Evolutionary conservation across 2,113 vertebrate genomes (phyloP).

Genomic region (Notarius lentiginosus): DNA sequence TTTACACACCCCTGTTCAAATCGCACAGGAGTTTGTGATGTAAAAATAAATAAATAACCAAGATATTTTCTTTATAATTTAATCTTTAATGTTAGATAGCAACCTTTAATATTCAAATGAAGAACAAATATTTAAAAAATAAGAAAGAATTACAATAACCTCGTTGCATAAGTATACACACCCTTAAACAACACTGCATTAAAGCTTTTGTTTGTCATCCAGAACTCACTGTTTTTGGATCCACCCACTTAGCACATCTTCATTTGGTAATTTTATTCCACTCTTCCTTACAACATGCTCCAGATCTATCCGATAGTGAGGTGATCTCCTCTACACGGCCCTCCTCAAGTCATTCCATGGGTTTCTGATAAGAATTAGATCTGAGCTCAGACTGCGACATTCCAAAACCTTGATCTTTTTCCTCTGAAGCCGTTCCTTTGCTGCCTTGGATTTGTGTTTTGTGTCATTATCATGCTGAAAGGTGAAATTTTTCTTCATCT

Average conservation of each 20-base stretch:
- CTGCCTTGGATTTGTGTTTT: neutral
- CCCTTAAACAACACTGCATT: neutral
- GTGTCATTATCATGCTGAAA: neutral
- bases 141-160: neutral
- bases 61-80: neutral
- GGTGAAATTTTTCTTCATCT: neutral
- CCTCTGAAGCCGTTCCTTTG: neutral
- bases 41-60: neutral
- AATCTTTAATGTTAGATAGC: neutral
- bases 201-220: neutral
- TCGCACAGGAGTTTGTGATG: neutral
- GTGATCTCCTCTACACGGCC: neutral
- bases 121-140: neutral
- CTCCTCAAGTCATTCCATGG: neutral
- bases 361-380: neutral
- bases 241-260: neutral
- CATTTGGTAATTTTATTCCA: too few species aligned
- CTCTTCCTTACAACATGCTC: too few species aligned
- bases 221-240: neutral
- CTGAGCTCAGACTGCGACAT: neutral
- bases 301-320: too few species aligned
- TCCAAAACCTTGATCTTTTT: neutral
- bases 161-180: neutral
- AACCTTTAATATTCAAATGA: neutral
- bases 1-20: neutral